Evolutionary conservation across 2,113 vertebrate species (phyloP), one percentile per base, ranked within the genome.

Genomic region (Solenodon paradoxus): DNA sequence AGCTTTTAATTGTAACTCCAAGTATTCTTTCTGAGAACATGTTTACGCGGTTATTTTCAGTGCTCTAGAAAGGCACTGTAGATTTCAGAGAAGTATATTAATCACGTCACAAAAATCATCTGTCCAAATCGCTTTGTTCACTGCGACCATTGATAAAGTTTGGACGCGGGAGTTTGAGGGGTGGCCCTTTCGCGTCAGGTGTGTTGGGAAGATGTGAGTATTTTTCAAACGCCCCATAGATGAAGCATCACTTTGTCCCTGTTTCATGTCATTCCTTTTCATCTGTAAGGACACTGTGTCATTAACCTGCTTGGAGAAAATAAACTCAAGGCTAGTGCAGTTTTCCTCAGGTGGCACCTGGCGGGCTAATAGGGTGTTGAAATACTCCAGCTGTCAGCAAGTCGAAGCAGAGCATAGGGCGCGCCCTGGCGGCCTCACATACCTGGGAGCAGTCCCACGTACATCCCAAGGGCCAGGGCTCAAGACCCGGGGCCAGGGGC

Each of bases 91-190:
- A 90, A 82, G 57, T 57, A 45, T n/a, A 24, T 68, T 40, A 86
- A 69, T 63, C 42, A 35, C 28, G 42, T 30, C 1, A 19, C 24
- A 72, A 19, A 24, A 3, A 64, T 82, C 63, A 51, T 8, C 26
- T n/a, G 16, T n/a, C 47, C 26, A 38, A 20, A 40, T 77, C 32
- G 24, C 13, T 30, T 81, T 47, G 0, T 74, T 82, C 32, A 35
- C 20, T 79, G 1, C 63, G 16, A 19, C 42, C 3, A 0, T 53
- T 42, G 22, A n/a, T n/a, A n/a, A n/a, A n/a, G n/a, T n/a, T n/a
- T n/a, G n/a, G n/a, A n/a, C n/a, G n/a, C n/a, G n/a, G n/a, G n/a
- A n/a, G n/a, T n/a, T n/a, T n/a, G n/a, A n/a, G n/a, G n/a, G n/a
- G n/a, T n/a, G n/a, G n/a, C n/a, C n/a, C n/a, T n/a, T n/a, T n/a